A percentile compares a stretch with the other conserved stretches of the same genome.
These are phyloP conservation scores for Triplophysa dalaica DNA, from an alignment of 2,113 vertebrate species.

Conservation along the genomic window DNA sequence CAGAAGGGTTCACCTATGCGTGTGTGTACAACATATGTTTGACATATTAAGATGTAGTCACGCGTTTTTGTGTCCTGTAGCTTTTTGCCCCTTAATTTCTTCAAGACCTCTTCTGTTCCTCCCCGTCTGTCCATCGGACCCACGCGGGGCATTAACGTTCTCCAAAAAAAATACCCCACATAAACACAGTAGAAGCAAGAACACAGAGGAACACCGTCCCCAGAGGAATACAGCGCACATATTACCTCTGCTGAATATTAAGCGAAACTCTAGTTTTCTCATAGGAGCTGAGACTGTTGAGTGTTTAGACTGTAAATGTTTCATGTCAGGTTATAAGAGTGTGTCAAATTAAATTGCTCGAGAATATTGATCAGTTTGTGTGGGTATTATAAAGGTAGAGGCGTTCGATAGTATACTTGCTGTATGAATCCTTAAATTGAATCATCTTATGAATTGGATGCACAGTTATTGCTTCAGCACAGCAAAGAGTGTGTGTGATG, in stretches of 20 bases:
- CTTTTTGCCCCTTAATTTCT: conserved; percentile 22
- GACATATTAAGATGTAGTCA: neutral
- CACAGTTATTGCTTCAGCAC: too few relatives aligned
- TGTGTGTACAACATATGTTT: conserved; percentile 1
- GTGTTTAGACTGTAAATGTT: conserved; percentile 18
- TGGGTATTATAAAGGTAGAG: neutral
- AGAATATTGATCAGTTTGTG: neutral
- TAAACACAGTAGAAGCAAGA: neutral
- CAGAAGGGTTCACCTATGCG: neutral
- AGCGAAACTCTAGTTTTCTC: conserved; percentile 23
- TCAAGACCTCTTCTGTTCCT: conserved; percentile 9
- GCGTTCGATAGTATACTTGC: too few relatives aligned
- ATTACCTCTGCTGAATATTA: conserved; percentile 30
- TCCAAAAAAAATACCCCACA: neutral
- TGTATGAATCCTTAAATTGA: too few relatives aligned
- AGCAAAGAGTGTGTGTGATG: neutral
- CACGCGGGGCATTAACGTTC: conserved; percentile 1
- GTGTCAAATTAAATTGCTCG: neutral
- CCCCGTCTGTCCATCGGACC: neutral
- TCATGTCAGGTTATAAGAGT: conserved; percentile 23
- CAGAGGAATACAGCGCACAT: conserved; percentile 8
- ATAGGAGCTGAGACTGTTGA: neutral
- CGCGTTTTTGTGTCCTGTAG: neutral
- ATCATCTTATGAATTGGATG: too few relatives aligned
- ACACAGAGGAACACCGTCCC: neutral